Conservation (phyloP, 2,113 vertebrate genomes). For the Sciurus niger region DNA sequence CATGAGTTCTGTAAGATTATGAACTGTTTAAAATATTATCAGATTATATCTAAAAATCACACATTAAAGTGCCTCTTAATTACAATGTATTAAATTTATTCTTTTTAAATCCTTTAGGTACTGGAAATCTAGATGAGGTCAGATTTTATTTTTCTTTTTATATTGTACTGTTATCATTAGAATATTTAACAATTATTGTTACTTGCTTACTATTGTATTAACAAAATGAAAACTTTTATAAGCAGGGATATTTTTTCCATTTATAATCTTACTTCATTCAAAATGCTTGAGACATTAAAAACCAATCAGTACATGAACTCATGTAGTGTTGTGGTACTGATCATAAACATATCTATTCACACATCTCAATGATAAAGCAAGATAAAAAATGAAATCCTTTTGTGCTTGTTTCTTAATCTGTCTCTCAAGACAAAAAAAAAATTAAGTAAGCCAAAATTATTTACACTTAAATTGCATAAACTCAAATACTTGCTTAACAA, state of each 20-base stretch:
- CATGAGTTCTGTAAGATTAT: not conserved
- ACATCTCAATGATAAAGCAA: constrained; percentile 23
- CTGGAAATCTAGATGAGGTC: constrained; percentile 84
- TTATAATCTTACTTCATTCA: constrained; percentile 62
- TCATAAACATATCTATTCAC: not conserved
- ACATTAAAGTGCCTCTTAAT: constrained; percentile 49
- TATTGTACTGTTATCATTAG: constrained; percentile 4
- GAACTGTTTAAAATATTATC: constrained; percentile 50
- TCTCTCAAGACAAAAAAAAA: constrained; percentile 21
- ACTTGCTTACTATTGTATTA: constrained; percentile 41
- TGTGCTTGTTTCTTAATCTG: constrained; percentile 36
- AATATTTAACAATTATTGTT: constrained; percentile 49
- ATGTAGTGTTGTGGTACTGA: not conserved
- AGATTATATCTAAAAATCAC: not conserved
- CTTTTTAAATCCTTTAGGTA: constrained; percentile 82
- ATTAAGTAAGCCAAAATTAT: not conserved
- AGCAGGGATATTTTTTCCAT: constrained; percentile 30
- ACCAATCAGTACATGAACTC: not conserved
- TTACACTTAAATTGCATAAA: not conserved
- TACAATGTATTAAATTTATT: constrained; percentile 57
- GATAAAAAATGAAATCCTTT: constrained; percentile 23
- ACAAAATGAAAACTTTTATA: constrained; percentile 55
- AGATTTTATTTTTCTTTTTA: constrained; percentile 34
- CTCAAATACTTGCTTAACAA: not conserved
- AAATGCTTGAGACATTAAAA: constrained; percentile 29